phyloP scores from a whole-genome alignment of 2,888 invertebrate genomes.

The Serripes groenlandicus region DNA sequence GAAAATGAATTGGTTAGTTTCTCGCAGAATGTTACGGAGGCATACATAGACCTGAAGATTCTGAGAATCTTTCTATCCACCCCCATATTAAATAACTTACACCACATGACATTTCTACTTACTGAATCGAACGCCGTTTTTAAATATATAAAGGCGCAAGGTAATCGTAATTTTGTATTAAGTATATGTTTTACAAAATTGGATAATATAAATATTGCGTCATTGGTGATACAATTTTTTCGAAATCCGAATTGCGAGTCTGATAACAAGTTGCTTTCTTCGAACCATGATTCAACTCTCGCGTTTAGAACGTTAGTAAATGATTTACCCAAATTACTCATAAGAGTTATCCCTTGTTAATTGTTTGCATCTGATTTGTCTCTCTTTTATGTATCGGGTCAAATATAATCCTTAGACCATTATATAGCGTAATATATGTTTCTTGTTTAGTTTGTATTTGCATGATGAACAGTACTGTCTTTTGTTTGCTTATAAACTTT shows the following conservation, averaged over 20 bases:
- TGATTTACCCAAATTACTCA: slow-evolving; percentile 1
- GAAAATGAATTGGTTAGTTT: neutral
- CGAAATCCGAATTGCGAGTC: slow-evolving; percentile 12
- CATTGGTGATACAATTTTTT: neutral
- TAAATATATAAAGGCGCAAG: slow-evolving; percentile 12
- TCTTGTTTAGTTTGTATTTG: neutral
- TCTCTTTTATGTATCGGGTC: neutral
- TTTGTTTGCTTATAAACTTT: too few relatives aligned
- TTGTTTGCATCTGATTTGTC: neutral
- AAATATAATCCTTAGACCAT: neutral
- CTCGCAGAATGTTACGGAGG: neutral
- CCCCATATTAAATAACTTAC: slow-evolving; percentile 18
- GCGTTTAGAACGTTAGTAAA: slow-evolving; percentile 11
- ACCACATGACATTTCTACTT: slow-evolving; percentile 20
- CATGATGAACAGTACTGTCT: neutral
- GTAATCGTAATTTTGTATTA: neutral
- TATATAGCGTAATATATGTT: neutral
- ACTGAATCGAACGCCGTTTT: slow-evolving; percentile 26
- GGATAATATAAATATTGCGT: slow-evolving; percentile 7
- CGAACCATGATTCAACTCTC: slow-evolving; percentile 1
- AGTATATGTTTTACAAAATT: slow-evolving; percentile 1
- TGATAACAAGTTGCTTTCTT: neutral
- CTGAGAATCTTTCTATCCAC: slow-evolving; percentile 2
- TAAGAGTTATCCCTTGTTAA: neutral
- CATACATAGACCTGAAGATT: slow-evolving; percentile 18